Evolutionary conservation across 2,797 vertebrate genomes (phyloP), one percentile per base, ranked within the genome.

Genomic region (Dendrocincla fuliginosa): DNA sequence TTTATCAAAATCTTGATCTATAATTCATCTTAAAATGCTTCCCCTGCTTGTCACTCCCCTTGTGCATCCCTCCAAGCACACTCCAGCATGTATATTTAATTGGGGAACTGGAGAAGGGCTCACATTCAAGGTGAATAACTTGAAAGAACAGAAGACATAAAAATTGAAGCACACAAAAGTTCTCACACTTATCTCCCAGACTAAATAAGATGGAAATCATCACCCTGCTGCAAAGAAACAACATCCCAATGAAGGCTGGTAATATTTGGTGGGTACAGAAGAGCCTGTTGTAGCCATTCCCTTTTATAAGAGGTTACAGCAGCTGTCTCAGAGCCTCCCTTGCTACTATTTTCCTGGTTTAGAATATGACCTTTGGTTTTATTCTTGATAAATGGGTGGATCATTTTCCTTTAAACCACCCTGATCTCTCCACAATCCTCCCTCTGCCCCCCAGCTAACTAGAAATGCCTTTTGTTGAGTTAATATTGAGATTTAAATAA

Each of bases 21-120:
- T 89, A 96, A 97, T 96, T 96, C 84, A 96, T 74, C 35, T 42
- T 22, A 77, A 95, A 92, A 89, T 16, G 47, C 81, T 76, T 91
- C 84, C 33, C 91, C n/a, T 81, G 92, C 61, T 61, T 35, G 41
- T 82, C 74, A 9, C 84, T 52, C 71, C 87, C 84, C 64, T 86
- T 74, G 52, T 4, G 11, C 56, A 33, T 81, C 76, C 94, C 91
- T 93, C 82, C 50, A 25, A 74, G 86, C 95, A 67, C 42, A 23
- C 60, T 41, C 37, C 75, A 25, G 37, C 27, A 91, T 78, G 52
- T 80, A 83, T 92, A 71, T 97, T 97, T 94, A 93, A 94, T 81
- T 35, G 79, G 63, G 81, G 91, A 52, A 11, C 46, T 13, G 70
- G 89, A 37, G 88, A 68, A 80, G 74, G 16, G 35, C 56, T 95